A percentile compares a stretch with the other conserved stretches of the same genome.
phyloP scores from a whole-genome alignment of 2,888 invertebrate species.

The Volucella zonaria region DNA sequence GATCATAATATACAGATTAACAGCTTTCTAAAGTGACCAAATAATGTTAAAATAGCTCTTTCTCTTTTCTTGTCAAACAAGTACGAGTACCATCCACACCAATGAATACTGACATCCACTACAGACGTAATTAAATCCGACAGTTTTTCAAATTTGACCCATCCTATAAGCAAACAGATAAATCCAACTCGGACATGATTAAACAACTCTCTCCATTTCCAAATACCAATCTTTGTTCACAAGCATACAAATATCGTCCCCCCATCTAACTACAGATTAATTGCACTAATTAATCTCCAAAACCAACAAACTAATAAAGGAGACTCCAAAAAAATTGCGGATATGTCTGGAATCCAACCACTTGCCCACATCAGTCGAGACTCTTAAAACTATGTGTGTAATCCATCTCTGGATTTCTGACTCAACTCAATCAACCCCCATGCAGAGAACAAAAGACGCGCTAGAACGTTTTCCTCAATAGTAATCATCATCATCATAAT shows the following conservation, averaged over 20 bases:
- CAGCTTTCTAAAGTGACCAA: neutral
- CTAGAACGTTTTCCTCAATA: slow-evolving; percentile 54
- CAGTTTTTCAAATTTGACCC: slow-evolving; percentile 38
- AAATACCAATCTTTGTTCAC: slow-evolving; percentile 51
- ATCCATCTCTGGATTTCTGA: slow-evolving; percentile 50
- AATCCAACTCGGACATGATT: slow-evolving; percentile 56
- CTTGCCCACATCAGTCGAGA: slow-evolving; percentile 55
- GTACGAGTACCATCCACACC: neutral
- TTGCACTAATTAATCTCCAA: slow-evolving; percentile 81
- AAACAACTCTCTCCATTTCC: slow-evolving; percentile 45
- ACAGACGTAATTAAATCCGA: slow-evolving; percentile 59
- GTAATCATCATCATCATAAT: slow-evolving; percentile 70
- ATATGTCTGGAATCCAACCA: slow-evolving; percentile 51
- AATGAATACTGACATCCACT: neutral
- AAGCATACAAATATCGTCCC: slow-evolving; percentile 20
- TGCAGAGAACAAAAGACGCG: slow-evolving; percentile 34
- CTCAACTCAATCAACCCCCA: slow-evolving; percentile 64
- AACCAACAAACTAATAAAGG: slow-evolving; percentile 74
- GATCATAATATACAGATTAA: too few relatives aligned
- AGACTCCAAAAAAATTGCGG: slow-evolving; percentile 24
- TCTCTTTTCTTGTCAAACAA: neutral
- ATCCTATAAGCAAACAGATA: slow-evolving; percentile 30
- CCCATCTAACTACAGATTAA: slow-evolving; percentile 80
- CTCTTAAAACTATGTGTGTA: slow-evolving; percentile 32
- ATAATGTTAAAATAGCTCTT: slow-evolving; percentile 7